These are phyloP conservation scores for Caranx melampygus DNA, from an alignment of 2,113 vertebrate species.

Conservation along the genomic window DNA sequence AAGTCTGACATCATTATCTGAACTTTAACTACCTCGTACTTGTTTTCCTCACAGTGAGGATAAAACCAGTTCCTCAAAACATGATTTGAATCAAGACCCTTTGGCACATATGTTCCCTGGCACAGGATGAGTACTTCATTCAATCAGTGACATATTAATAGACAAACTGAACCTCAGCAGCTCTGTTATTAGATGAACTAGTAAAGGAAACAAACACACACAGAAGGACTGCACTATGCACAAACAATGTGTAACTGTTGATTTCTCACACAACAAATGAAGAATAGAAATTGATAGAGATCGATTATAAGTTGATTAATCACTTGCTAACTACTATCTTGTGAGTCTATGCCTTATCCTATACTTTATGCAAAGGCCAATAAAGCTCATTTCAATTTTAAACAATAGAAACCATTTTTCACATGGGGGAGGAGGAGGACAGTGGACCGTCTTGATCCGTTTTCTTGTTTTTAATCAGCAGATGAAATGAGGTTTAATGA, in stretches of 20 bases:
- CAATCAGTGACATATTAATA: neutral
- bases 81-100: neutral
- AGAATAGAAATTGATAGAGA: too few relatives aligned
- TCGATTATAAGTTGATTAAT: neutral
- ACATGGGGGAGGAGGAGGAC: too few relatives aligned
- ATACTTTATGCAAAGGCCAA: neutral
- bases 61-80: neutral
- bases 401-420: neutral
- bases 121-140: neutral
- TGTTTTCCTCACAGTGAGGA: neutral
- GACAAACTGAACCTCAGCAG: neutral
- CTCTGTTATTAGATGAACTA: neutral
- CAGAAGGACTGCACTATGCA: neutral
- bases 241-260: neutral
- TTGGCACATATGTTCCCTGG: neutral
- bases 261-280: neutral
- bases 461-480: neutral
- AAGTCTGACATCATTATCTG: neutral
- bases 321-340: neutral
- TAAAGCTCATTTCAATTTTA: neutral
- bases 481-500: neutral
- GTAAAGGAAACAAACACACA: neutral
- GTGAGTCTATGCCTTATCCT: neutral
- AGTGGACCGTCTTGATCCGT: slow-evolving; percentile 6
- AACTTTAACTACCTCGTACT: neutral